These are phyloP conservation scores for Julus scandinavius DNA, from an alignment of 2,888 invertebrate genomes.

Conservation along the genomic window DNA sequence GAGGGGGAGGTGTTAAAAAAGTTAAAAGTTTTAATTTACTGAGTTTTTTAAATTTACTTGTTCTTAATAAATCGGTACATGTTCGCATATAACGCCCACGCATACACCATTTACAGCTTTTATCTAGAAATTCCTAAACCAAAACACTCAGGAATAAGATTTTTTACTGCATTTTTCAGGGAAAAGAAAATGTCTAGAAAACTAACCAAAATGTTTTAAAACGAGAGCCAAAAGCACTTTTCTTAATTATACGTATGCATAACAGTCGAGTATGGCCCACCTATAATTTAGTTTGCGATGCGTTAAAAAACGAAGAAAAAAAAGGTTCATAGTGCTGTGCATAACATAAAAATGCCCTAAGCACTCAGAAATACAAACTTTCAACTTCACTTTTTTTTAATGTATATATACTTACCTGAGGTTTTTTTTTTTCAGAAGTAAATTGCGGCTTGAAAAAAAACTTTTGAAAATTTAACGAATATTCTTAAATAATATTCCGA, in stretches of 20 bases:
- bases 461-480: too few relatives aligned
- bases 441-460: neutral
- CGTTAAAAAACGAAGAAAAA: neutral
- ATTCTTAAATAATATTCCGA: too few relatives aligned
- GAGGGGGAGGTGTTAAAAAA: too few relatives aligned
- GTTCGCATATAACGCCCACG: neutral
- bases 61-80: neutral
- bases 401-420: neutral
- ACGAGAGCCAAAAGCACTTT: neutral
- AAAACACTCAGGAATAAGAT: neutral
- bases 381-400: neutral
- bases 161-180: neutral
- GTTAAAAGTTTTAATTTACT: neutral
- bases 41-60: neutral
- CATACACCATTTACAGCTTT: neutral
- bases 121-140: neutral
- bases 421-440: neutral
- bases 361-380: neutral
- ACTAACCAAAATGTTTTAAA: neutral
- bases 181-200: neutral
- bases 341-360: neutral
- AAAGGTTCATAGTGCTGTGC: neutral
- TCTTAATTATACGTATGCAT: conserved; percentile 18
- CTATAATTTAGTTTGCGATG: neutral
- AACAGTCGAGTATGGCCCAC: conserved; percentile 11